phyloP scores from a whole-genome alignment of 1,140 invertebrate genomes.

The Trichogramma pretiosum region DNA sequence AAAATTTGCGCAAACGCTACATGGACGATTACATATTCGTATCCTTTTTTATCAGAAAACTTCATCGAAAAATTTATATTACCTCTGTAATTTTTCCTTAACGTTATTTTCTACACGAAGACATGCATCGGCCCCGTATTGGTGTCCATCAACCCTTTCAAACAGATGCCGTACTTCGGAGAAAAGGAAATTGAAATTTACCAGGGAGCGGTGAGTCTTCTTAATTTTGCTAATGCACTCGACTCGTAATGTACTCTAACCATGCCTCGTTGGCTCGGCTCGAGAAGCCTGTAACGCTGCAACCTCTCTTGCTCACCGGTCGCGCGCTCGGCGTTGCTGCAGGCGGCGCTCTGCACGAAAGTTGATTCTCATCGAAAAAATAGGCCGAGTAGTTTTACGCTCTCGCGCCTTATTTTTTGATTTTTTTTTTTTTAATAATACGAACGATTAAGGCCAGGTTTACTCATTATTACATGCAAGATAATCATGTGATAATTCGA shows the following conservation, averaged over 20 bases:
- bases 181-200: conserved; percentile 66
- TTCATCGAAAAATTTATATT: background rate
- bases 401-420: too few relatives aligned
- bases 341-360: too few relatives aligned
- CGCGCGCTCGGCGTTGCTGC: background rate
- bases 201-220: conserved; percentile 59
- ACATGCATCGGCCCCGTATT: conserved; percentile 76
- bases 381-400: too few relatives aligned
- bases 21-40: conserved; percentile 71
- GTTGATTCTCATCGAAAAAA: too few relatives aligned
- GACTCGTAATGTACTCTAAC: too few relatives aligned
- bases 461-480: too few relatives aligned
- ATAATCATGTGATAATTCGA: too few relatives aligned
- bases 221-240: conserved; percentile 5
- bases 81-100: conserved; percentile 30
- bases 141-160: conserved; percentile 74
- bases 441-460: too few relatives aligned
- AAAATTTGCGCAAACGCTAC: conserved; percentile 67
- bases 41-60: conserved; percentile 44
- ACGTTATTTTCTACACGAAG: conserved; percentile 46
- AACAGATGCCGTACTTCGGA: conserved; percentile 64
- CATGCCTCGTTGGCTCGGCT: too few relatives aligned
- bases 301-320: background rate
- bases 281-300: background rate
- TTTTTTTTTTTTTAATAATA: too few relatives aligned